phyloP scores from a whole-genome alignment of 1,140 invertebrate species.

The Venustaconcha ellipsiformis region DNA sequence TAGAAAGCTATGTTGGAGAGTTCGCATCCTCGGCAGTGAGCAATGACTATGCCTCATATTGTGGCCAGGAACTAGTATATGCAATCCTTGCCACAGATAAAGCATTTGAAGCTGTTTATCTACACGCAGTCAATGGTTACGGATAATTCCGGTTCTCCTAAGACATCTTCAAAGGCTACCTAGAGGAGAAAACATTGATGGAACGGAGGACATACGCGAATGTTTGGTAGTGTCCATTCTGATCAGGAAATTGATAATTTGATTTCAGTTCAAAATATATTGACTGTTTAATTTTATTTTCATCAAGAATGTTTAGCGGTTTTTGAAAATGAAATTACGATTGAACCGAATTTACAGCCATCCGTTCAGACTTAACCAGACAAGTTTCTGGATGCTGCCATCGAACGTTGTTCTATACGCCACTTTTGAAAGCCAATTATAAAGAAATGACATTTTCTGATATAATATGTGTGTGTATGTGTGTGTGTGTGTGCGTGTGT shows the following conservation, averaged over 20 bases:
- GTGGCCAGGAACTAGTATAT: conserved; percentile 78
- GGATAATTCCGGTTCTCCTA: conserved; percentile 81
- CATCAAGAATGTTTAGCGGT: not conserved
- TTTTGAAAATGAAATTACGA: no score
- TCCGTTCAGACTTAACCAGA: conserved; percentile 20
- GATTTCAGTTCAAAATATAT: no score
- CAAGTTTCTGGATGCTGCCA: conserved; percentile 41
- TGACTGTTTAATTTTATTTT: no score
- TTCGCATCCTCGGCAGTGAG: conserved; percentile 73
- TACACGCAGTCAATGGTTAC: conserved; percentile 80
- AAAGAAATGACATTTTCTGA: no score
- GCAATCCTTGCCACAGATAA: conserved; percentile 75
- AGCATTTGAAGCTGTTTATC: conserved; percentile 78
- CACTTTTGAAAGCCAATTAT: no score
- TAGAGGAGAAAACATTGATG: not conserved
- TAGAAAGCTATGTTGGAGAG: no score
- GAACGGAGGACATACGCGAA: no score
- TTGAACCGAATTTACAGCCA: no score
- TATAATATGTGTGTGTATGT: no score
- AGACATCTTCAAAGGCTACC: conserved; percentile 77
- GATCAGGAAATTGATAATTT: not conserved
- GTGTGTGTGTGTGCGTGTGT: no score
- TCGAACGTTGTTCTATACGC: no score
- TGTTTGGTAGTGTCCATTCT: no score
- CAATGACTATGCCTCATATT: conserved; percentile 77